phyloP scores from a whole-genome alignment of 2,113 vertebrate genomes.

The Platysteira castanea region DNA sequence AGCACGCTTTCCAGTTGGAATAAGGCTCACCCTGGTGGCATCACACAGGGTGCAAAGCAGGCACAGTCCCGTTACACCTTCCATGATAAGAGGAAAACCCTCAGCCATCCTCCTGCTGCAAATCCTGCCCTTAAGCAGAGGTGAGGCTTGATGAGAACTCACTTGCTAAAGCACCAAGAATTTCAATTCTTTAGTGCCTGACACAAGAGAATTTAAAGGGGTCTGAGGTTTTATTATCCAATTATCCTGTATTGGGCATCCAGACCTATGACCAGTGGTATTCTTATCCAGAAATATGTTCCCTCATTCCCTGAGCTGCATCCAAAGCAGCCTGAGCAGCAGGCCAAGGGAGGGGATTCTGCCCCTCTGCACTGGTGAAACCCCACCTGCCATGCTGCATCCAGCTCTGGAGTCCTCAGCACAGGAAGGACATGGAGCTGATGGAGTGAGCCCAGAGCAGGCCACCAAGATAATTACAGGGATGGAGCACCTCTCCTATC shows the following conservation, averaged over 20 bases:
- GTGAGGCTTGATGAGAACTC: background rate
- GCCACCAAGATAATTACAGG: background rate
- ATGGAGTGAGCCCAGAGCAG: background rate
- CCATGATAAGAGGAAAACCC: background rate
- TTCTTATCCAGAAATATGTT: background rate
- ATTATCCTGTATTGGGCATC: background rate
- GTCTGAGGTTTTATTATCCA: background rate
- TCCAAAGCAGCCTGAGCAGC: background rate
- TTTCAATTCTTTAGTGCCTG: background rate
- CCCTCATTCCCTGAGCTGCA: background rate
- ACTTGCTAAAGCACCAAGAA: background rate
- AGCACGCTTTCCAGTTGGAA: fast-evolving
- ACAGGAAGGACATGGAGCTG: background rate
- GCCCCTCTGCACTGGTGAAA: background rate
- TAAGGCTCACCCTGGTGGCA: background rate
- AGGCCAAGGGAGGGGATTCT: background rate
- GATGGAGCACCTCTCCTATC: background rate
- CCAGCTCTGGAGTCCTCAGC: background rate
- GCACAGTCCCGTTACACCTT: fast-evolving
- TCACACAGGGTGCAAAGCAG: background rate
- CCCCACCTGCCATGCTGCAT: background rate
- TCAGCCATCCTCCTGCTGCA: background rate
- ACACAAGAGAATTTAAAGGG: background rate
- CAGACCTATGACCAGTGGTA: background rate
- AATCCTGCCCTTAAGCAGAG: background rate